Evolutionary conservation across 2,113 vertebrate genomes (phyloP).

Genomic region (Gobius niger): DNA sequence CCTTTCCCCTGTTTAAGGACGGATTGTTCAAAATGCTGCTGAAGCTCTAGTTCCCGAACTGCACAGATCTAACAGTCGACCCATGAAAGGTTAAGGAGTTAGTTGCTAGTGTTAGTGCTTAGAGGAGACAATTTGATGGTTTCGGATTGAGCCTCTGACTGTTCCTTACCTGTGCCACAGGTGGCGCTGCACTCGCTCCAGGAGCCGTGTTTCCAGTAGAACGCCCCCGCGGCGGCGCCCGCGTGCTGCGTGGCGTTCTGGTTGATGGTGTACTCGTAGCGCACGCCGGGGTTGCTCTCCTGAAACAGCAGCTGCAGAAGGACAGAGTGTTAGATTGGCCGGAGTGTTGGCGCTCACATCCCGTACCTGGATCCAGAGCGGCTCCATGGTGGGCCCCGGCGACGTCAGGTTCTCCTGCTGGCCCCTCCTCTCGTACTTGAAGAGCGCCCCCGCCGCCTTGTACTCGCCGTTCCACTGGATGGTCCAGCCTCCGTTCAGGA

Average conservation of each 20-base stretch:
- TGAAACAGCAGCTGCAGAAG: slow-evolving; percentile 88
- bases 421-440: slow-evolving; percentile 87
- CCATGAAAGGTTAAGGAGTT: too few relatives aligned
- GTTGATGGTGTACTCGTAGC: slow-evolving; percentile 91
- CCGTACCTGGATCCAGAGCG: slow-evolving; percentile 92
- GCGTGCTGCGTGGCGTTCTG: slow-evolving; percentile 58
- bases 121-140: too few relatives aligned
- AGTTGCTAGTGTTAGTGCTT: too few relatives aligned
- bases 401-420: slow-evolving; percentile 93
- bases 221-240: slow-evolving; percentile 54
- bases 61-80: too few relatives aligned
- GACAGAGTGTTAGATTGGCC: too few relatives aligned
- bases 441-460: slow-evolving; percentile 88
- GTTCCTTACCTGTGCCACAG: slow-evolving; percentile 90
- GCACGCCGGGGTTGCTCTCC: slow-evolving; percentile 88
- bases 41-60: too few relatives aligned
- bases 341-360: too few relatives aligned
- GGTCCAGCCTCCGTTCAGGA: slow-evolving; percentile 92
- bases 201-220: slow-evolving; percentile 87
- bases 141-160: too few relatives aligned
- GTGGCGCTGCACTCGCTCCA: slow-evolving; percentile 90
- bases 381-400: slow-evolving; percentile 88
- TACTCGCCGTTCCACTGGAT: slow-evolving; percentile 97
- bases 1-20: too few relatives aligned
- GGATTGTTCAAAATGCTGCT: too few relatives aligned